Percentiles rank a stretch among this genome's conserved stretches.
Evolutionary conservation across 2,888 invertebrate genomes (phyloP).

Genomic region (Norana najaformis): DNA sequence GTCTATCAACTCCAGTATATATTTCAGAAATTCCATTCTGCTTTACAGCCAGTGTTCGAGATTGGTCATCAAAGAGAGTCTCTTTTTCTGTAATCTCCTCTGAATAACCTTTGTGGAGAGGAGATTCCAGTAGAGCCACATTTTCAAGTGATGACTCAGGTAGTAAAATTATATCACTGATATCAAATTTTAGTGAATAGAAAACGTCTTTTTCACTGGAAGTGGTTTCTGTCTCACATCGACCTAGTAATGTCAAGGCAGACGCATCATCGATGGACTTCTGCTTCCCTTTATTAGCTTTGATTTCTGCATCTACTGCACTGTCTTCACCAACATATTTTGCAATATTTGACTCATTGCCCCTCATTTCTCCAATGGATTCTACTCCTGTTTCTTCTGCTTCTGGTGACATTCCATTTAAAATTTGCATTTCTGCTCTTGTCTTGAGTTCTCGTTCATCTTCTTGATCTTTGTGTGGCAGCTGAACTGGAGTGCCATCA

Average conservation of each 20-base stretch:
- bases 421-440: background rate
- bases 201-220: background rate
- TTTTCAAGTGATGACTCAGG: background rate
- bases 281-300: background rate
- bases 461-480: background rate
- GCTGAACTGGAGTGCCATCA: background rate
- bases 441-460: background rate
- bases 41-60: background rate
- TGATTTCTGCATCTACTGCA: background rate
- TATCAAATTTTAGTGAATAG: background rate
- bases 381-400: background rate
- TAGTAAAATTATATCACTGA: background rate
- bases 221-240: background rate
- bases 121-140: constrained; percentile 20
- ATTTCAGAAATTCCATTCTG: background rate
- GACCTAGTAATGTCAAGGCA: background rate
- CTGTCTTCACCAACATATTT: background rate
- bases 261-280: background rate
- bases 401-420: background rate
- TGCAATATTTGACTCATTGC: background rate
- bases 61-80: background rate
- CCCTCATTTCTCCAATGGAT: background rate
- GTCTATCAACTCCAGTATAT: background rate
- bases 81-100: constrained; percentile 25
- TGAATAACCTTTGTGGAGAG: background rate